These are phyloP conservation scores for Harlomillsia oculata DNA, from an alignment of 1,140 invertebrate genomes.

Conservation along the genomic window DNA sequence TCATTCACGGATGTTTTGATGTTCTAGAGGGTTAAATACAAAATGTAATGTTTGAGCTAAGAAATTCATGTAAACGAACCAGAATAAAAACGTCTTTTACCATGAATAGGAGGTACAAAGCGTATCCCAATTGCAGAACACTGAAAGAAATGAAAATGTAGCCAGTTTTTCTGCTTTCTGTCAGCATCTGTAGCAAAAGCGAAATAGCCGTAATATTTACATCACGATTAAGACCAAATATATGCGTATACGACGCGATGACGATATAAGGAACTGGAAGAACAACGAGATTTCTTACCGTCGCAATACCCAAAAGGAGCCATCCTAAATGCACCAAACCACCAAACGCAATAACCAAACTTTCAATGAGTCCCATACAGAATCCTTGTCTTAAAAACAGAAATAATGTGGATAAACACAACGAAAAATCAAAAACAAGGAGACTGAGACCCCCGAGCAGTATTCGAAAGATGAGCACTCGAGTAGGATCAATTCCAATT, in stretches of 20 bases:
- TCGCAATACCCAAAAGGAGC: conserved; percentile 23
- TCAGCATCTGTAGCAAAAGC: background rate
- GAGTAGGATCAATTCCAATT: conserved; percentile 25
- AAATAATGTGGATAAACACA: conserved; percentile 16
- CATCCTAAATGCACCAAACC: conserved; percentile 16
- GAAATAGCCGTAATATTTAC: conserved; percentile 1
- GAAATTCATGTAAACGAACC: background rate
- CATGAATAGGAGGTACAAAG: conserved; percentile 22
- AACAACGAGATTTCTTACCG: conserved; percentile 14
- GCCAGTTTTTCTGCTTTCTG: background rate
- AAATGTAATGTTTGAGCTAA: background rate
- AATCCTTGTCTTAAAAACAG: conserved; percentile 21
- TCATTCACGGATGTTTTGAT: conserved; percentile 8
- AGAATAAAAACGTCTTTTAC: background rate
- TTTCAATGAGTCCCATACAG: conserved; percentile 12
- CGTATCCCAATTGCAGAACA: too few relatives aligned
- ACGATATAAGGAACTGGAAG: background rate
- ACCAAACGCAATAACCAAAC: conserved; percentile 6
- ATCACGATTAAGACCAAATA: background rate
- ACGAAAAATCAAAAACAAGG: conserved; percentile 27
- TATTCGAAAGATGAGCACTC: conserved; percentile 24
- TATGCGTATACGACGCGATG: background rate
- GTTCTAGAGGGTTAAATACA: conserved; percentile 8
- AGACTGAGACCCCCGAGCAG: conserved; percentile 23
- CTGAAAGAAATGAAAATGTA: background rate